Conservation (phyloP, 2,113 vertebrate genomes). For the Salvelinus namaycush region DNA sequence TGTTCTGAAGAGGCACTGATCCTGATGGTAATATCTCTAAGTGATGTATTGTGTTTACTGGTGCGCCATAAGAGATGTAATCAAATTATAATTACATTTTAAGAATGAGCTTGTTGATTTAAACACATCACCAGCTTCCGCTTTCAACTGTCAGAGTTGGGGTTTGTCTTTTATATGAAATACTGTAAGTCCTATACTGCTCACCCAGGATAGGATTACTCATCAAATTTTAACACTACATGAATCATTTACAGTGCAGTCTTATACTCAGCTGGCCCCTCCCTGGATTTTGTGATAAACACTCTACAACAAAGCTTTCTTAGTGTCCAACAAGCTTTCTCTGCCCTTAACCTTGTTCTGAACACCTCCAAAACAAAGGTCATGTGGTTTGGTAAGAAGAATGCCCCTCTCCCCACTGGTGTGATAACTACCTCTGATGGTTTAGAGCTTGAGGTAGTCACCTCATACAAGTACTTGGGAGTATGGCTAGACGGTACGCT, state of each 20-base stretch:
- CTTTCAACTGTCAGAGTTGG: not conserved
- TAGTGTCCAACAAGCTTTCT: too few relatives aligned
- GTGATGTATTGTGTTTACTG: slow-evolving; percentile 54
- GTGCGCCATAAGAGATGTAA: slow-evolving; percentile 33
- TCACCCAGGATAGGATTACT: not conserved
- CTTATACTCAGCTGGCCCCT: too few relatives aligned
- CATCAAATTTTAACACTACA: slow-evolving; percentile 44
- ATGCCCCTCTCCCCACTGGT: too few relatives aligned
- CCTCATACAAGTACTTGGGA: too few relatives aligned
- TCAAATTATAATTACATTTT: slow-evolving; percentile 41
- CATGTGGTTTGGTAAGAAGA: too few relatives aligned
- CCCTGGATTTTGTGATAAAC: too few relatives aligned
- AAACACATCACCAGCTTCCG: slow-evolving; percentile 36
- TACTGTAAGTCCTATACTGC: not conserved
- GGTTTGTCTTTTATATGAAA: not conserved
- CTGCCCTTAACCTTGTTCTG: too few relatives aligned
- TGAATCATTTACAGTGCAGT: slow-evolving; percentile 9
- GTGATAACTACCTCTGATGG: too few relatives aligned
- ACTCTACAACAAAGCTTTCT: too few relatives aligned
- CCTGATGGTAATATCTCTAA: slow-evolving; percentile 41
- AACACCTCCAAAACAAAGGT: too few relatives aligned
- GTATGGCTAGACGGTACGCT: too few relatives aligned
- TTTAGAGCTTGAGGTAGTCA: too few relatives aligned
- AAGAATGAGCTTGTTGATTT: slow-evolving; percentile 48
- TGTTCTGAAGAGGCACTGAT: slow-evolving; percentile 40